Conservation (phyloP, 2,113 vertebrate genomes). For the Brachionichthys hirsutus region DNA sequence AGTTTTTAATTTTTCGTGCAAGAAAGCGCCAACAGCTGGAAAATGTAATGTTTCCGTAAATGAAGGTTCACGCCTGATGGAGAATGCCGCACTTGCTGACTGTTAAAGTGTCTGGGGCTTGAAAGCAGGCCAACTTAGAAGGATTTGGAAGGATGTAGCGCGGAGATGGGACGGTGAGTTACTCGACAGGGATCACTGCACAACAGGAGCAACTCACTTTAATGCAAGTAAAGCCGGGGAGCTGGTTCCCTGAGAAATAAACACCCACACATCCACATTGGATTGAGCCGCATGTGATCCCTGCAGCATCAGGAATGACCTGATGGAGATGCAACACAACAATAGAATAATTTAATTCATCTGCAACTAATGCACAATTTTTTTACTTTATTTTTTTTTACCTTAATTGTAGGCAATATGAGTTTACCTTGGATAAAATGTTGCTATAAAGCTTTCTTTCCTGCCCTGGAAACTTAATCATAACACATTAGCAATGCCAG, state of each 20-base stretch:
- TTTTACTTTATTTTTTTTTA: no score
- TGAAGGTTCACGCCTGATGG: slow-evolving; percentile 48
- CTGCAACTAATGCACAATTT: no score
- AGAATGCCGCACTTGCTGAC: slow-evolving; percentile 46
- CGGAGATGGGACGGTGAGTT: slow-evolving; percentile 55
- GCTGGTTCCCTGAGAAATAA: slow-evolving; percentile 32
- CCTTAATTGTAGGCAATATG: no score
- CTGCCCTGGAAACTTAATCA: no score
- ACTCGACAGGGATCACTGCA: slow-evolving; percentile 56
- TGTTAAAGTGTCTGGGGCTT: slow-evolving; percentile 50
- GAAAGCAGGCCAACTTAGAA: slow-evolving; percentile 47
- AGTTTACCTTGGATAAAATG: no score
- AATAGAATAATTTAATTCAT: no score
- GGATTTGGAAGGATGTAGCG: slow-evolving; percentile 48
- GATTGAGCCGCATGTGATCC: slow-evolving; percentile 49
- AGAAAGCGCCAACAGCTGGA: slow-evolving; percentile 52
- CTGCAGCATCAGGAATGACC: slow-evolving; percentile 14
- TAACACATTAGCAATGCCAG: neutral
- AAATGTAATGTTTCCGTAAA: slow-evolving; percentile 62
- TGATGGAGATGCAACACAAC: slow-evolving; percentile 36
- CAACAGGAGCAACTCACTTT: slow-evolving; percentile 44
- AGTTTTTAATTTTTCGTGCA: slow-evolving; percentile 46
- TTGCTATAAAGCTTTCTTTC: no score
- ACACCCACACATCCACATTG: slow-evolving; percentile 44
- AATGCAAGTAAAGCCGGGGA: slow-evolving; percentile 47